Evolutionary conservation across 2,888 invertebrate species (phyloP), one percentile per base, ranked within the genome.

Genomic region (Euproctis similis): DNA sequence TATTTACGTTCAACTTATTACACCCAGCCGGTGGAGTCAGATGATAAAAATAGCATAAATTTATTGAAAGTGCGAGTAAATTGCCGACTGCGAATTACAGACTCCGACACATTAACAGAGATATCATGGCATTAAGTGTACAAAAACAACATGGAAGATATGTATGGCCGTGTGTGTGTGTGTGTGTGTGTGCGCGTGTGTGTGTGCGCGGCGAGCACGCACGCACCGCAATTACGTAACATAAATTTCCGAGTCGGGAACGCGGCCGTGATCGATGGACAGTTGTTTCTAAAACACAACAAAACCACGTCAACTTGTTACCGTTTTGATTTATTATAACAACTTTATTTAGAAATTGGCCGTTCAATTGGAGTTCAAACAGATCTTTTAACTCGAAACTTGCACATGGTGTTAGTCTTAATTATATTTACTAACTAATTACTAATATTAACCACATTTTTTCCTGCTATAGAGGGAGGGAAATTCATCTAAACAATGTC

Each of bases 191-290:
- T 24, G 26, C 29, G 18, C 26, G 20, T 6, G 23, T 8, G n/a
- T 21, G 11, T n/a, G n/a, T n/a, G n/a, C n/a, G 16, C 20, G 17
- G 9, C 53, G 52, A 56, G 52, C 43, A 44, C 66, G 62, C 62
- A 67, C 69, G 64, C 64, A 66, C 66, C 68, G 67, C 69, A 76
- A 76, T 78, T 78, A 76, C 71, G 70, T 66, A 68, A 73, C 76
- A 77, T 77, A 78, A 77, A 78, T 78, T n/a, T 64, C 71, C 65
- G 65, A 65, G 44, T 57, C 53, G 56, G n/a, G 63, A 66, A 59
- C 60, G 62, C 59, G 56, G n/a, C 60, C 58, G 71, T 77, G 78
- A 77, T 78, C 73, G 78, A 78, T 76, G 70, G 67, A 55, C 54
- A 53, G 46, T 54, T 55, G 52, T 57, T 61, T 59, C 61, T 53